Evolutionary conservation across 2,888 invertebrate genomes (phyloP).

Genomic region (Mythimna ferrago): DNA sequence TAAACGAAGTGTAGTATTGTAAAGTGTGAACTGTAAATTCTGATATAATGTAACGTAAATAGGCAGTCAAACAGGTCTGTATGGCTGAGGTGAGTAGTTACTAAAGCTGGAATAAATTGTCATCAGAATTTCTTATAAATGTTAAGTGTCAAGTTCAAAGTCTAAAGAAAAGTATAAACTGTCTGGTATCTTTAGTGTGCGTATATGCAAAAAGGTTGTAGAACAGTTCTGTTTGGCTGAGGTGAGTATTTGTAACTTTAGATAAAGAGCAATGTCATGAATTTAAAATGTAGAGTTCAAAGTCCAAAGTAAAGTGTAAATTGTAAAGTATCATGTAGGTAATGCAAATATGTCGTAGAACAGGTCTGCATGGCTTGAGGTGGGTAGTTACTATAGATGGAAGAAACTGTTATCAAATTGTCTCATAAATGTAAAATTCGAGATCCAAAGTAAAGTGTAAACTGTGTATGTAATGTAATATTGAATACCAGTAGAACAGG

Average conservation of each 20-base stretch:
- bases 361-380: slow-evolving; percentile 78
- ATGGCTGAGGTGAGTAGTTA: not conserved
- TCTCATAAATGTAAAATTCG: not conserved
- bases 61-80: slow-evolving; percentile 3
- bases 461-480: not conserved
- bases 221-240: slow-evolving; percentile 68
- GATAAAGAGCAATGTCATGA: too few relatives aligned
- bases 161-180: slow-evolving; percentile 27
- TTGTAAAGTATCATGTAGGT: slow-evolving; percentile 47
- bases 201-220: slow-evolving; percentile 52
- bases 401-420: not conserved
- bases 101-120: not conserved
- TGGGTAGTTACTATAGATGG: not conserved
- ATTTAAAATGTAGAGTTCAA: not conserved
- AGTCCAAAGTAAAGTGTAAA: slow-evolving; percentile 22
- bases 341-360: slow-evolving; percentile 58
- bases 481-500: slow-evolving; percentile 50
- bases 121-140: not conserved
- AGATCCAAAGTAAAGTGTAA: not conserved
- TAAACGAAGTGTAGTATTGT: not conserved
- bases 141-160: slow-evolving; percentile 1
- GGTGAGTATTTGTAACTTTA: too few relatives aligned
- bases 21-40: slow-evolving; percentile 9
- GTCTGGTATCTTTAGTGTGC: slow-evolving; percentile 48
- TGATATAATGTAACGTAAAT: not conserved